Conservation (phyloP, 2,888 invertebrate species). For the Ellobium chinense region DNA sequence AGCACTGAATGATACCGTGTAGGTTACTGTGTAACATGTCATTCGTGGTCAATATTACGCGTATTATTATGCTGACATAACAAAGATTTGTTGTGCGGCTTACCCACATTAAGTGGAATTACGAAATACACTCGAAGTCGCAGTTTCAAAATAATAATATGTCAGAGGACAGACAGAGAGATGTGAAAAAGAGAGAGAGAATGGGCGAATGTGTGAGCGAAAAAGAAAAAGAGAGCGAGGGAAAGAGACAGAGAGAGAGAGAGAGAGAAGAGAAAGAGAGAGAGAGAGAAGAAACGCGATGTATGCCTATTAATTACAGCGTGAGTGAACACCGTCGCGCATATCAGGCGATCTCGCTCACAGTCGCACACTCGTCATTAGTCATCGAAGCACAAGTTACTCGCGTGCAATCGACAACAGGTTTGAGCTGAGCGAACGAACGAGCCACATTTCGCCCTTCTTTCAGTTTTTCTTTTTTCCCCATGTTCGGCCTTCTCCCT, state of each 20-base stretch:
- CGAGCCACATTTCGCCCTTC: neutral
- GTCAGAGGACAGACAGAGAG: neutral
- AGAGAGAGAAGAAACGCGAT: neutral
- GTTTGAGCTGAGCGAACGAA: neutral
- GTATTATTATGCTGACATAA: too few relatives aligned
- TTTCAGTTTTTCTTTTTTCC: neutral
- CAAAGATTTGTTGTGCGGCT: too few relatives aligned
- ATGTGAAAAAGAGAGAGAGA: neutral
- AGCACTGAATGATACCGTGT: slow-evolving; percentile 2
- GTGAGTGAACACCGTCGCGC: neutral
- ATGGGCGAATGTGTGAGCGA: too few relatives aligned
- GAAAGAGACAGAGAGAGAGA: neutral
- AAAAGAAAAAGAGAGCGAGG: neutral
- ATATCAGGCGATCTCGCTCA: neutral
- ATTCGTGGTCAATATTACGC: too few relatives aligned
- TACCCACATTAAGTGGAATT: too few relatives aligned
- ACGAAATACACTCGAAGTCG: too few relatives aligned
- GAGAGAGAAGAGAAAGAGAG: neutral
- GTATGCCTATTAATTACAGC: neutral
- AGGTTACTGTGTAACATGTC: too few relatives aligned
- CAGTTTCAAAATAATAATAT: too few relatives aligned
- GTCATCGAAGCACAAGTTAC: slow-evolving; percentile 7
- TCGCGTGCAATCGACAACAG: neutral
- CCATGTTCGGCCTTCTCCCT: neutral
- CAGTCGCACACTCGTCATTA: neutral